A percentile compares a stretch with the other conserved stretches of the same genome.
Conservation (phyloP, 2,113 vertebrate genomes). For the Rhagologus leucostigma region DNA sequence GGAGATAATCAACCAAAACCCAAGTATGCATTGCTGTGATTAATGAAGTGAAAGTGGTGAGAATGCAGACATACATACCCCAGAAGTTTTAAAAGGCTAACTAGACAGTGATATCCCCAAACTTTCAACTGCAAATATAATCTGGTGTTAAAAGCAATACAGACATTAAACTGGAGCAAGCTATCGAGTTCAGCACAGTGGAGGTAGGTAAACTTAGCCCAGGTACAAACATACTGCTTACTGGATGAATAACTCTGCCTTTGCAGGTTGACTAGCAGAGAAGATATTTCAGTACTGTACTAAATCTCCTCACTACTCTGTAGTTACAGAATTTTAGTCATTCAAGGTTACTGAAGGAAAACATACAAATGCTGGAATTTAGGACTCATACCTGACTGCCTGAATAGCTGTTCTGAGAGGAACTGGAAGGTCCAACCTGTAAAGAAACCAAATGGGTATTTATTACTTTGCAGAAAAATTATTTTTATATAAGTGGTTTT, state of each 20-base stretch:
- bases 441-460: neutral
- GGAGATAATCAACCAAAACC: neutral
- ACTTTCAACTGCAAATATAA: neutral
- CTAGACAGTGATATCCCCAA: neutral
- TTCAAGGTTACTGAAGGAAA: neutral
- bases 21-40: neutral
- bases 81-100: neutral
- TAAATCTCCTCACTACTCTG: neutral
- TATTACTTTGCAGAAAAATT: neutral
- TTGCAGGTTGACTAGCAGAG: neutral
- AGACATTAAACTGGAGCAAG: neutral
- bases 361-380: neutral
- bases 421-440: neutral
- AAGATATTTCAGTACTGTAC: neutral
- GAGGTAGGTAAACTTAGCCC: neutral
- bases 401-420: conserved; percentile 22
- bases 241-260: neutral
- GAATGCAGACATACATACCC: neutral
- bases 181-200: neutral
- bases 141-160: neutral
- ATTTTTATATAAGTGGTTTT: neutral
- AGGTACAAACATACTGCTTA: neutral
- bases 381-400: neutral
- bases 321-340: neutral
- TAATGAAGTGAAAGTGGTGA: neutral